These are phyloP conservation scores for Nautilus pompilius DNA, from an alignment of 1,140 invertebrate genomes.

Conservation along the genomic window DNA sequence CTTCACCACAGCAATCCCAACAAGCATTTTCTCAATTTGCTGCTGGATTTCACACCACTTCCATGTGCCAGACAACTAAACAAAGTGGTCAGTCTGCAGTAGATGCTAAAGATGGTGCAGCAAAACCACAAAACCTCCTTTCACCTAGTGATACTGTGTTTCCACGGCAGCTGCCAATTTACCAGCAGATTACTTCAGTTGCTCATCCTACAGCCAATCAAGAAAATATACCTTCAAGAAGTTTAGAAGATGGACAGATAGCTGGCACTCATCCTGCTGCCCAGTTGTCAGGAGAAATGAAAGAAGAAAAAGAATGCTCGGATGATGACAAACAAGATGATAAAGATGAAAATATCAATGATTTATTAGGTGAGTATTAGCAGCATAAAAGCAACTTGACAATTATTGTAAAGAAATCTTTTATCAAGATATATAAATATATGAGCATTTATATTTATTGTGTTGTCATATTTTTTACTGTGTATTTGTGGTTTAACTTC, in stretches of 20 bases:
- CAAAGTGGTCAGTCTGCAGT: background rate
- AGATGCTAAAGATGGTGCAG: background rate
- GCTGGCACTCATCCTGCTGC: too few species aligned
- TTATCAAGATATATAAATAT: too few species aligned
- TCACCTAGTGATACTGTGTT: background rate
- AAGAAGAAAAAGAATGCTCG: constrained; percentile 15
- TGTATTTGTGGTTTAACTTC: too few species aligned
- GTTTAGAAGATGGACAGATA: too few species aligned
- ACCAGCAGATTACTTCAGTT: too few species aligned
- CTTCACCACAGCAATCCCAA: background rate
- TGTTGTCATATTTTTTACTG: too few species aligned
- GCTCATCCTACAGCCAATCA: too few species aligned
- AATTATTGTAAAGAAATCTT: too few species aligned
- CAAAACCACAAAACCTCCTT: background rate
- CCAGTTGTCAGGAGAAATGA: background rate
- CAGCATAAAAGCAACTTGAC: too few species aligned
- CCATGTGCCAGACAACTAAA: too few species aligned
- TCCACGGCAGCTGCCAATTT: background rate
- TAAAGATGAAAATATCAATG: constrained; percentile 27
- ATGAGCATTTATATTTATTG: too few species aligned
- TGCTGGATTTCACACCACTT: background rate
- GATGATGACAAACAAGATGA: constrained; percentile 44
- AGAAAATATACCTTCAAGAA: too few species aligned
- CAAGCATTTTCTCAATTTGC: background rate
- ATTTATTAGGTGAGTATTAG: constrained; percentile 35